phyloP scores from a whole-genome alignment of 2,797 vertebrate species.

The Xiphorhynchus erythropygius region DNA sequence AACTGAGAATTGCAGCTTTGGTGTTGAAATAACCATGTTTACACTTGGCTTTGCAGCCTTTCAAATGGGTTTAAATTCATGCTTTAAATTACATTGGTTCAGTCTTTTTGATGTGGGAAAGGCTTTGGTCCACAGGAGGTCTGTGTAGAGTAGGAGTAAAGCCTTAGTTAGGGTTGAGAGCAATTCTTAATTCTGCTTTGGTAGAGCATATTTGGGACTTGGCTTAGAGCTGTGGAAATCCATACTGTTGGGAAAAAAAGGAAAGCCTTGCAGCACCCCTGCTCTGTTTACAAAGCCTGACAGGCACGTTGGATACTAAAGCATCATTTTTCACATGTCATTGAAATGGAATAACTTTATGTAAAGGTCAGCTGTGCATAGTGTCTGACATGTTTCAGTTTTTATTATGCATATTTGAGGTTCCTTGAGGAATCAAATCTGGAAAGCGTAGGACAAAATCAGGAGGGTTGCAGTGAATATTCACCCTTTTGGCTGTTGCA shows the following conservation, averaged over 20 bases:
- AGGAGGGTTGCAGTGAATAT: neutral
- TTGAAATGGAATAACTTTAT: neutral
- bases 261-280: neutral
- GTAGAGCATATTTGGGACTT: accelerated
- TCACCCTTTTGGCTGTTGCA: neutral
- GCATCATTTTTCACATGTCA: neutral
- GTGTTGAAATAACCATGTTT: neutral
- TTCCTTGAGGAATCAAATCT: neutral
- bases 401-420: neutral
- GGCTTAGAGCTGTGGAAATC: neutral
- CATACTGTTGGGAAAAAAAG: neutral
- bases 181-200: neutral
- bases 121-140: neutral
- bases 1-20: conserved; percentile 7
- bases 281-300: neutral
- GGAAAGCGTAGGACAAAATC: neutral
- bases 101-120: neutral
- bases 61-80: conserved; percentile 26
- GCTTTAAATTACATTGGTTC: neutral
- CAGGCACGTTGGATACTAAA: neutral
- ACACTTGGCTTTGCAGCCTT: neutral
- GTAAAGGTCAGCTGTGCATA: neutral
- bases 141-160: neutral
- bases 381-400: neutral
- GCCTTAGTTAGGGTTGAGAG: neutral